Evolutionary conservation across 1,140 invertebrate species (phyloP).

Genomic region (Nephila pilipes): DNA sequence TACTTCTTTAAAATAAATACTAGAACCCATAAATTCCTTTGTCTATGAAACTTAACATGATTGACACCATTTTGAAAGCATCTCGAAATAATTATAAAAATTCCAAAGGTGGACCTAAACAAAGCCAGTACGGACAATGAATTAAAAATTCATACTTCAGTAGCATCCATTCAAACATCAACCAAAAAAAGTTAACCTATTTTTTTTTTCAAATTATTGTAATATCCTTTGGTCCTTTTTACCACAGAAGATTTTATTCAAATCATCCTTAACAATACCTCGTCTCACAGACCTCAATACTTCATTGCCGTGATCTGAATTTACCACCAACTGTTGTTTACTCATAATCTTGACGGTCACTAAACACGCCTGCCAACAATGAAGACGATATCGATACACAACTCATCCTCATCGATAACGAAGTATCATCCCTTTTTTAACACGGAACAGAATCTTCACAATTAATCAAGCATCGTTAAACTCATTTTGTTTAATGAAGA

Average conservation of each 20-base stretch:
- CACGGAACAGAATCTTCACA: not conserved
- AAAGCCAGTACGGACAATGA: not conserved
- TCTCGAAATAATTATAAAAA: not conserved
- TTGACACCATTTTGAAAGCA: not conserved
- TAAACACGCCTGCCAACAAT: conserved; percentile 8
- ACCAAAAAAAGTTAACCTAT: not conserved
- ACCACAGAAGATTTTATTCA: not conserved
- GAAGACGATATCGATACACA: conserved; percentile 4
- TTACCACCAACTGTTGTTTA: not conserved
- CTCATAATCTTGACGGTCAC: not conserved
- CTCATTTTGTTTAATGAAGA: not conserved
- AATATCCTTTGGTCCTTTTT: not conserved
- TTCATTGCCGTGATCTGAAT: not conserved
- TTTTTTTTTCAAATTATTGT: conserved; percentile 2
- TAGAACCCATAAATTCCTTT: too few relatives aligned
- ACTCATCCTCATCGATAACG: not conserved
- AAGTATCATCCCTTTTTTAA: not conserved
- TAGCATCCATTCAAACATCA: not conserved
- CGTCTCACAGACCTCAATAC: not conserved
- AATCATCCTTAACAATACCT: not conserved
- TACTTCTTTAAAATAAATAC: too few relatives aligned
- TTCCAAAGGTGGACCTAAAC: not conserved
- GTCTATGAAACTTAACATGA: not conserved
- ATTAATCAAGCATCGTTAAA: conserved; percentile 32
- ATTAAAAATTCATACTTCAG: not conserved